Conservation (phyloP, 2,888 invertebrate species). For the Anarsia innoxiella region DNA sequence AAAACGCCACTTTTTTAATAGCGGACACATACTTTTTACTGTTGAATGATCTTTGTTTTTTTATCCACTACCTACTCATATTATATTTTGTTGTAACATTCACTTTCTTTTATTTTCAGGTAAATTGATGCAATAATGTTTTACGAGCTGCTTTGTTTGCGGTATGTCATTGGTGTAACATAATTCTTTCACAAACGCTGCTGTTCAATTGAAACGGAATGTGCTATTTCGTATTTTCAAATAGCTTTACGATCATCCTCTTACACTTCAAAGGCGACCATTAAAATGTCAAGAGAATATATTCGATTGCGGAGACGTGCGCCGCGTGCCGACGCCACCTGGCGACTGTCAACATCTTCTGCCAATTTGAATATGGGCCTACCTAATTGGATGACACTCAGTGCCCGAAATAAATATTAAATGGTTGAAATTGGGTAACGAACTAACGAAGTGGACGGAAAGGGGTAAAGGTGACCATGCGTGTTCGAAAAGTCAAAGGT, state of each 20-base stretch:
- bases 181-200: constrained; percentile 34
- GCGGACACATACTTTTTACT: no score
- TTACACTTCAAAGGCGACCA: constrained; percentile 64
- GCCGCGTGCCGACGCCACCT: constrained; percentile 44
- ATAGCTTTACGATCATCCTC: constrained; percentile 60
- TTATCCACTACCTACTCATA: no score
- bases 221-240: constrained; percentile 37
- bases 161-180: constrained; percentile 51
- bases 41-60: no score
- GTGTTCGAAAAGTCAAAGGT: neutral
- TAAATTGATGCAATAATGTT: constrained; percentile 26
- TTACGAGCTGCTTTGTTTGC: no score
- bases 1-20: no score
- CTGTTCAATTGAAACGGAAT: constrained; percentile 26
- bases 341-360: constrained; percentile 59
- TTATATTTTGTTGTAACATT: neutral
- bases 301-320: constrained; percentile 42
- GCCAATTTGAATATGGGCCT: constrained; percentile 54
- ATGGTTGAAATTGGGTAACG: constrained; percentile 36
- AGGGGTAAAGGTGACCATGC: constrained; percentile 11
- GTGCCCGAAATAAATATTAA: constrained; percentile 55
- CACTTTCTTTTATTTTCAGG: constrained; percentile 31
- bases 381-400: constrained; percentile 57
- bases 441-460: constrained; percentile 28
- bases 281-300: constrained; percentile 51